Evolutionary conservation across 2,888 invertebrate species (phyloP).

Genomic region (Drosophila fungiperda): DNA sequence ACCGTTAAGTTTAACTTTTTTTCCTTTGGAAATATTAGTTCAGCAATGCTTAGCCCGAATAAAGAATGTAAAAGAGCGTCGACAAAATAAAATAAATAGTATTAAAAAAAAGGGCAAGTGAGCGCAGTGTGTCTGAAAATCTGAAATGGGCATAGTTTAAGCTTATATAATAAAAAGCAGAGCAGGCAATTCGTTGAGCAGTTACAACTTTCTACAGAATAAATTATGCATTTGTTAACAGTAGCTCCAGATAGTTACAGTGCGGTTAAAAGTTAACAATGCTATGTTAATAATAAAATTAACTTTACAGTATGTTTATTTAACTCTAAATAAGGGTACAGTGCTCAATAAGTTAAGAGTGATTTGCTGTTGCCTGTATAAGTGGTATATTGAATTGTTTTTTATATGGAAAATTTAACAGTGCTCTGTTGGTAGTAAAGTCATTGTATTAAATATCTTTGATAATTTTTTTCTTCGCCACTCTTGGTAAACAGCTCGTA

Average conservation of each 20-base stretch:
- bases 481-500: neutral
- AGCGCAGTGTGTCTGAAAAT: slow-evolving; percentile 15
- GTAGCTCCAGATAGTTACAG: neutral
- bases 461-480: neutral
- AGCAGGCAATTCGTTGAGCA: neutral
- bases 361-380: too few relatives aligned
- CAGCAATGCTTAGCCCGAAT: neutral
- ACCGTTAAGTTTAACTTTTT: neutral
- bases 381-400: too few relatives aligned
- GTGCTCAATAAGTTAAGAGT: neutral
- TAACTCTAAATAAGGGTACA: neutral
- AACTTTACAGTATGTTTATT: neutral
- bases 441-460: neutral
- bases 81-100: slow-evolving; percentile 46
- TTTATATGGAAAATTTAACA: neutral
- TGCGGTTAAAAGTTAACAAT: neutral
- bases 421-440: neutral
- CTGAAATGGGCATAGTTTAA: slow-evolving; percentile 3
- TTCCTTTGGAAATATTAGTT: neutral
- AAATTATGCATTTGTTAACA: neutral
- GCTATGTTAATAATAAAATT: neutral
- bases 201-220: neutral
- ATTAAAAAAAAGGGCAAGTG: slow-evolving; percentile 61
- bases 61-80: slow-evolving; percentile 35
- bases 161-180: slow-evolving; percentile 8